These are phyloP conservation scores for Pholis gunnellus DNA, from an alignment of 2,113 vertebrate genomes.

Conservation along the genomic window DNA sequence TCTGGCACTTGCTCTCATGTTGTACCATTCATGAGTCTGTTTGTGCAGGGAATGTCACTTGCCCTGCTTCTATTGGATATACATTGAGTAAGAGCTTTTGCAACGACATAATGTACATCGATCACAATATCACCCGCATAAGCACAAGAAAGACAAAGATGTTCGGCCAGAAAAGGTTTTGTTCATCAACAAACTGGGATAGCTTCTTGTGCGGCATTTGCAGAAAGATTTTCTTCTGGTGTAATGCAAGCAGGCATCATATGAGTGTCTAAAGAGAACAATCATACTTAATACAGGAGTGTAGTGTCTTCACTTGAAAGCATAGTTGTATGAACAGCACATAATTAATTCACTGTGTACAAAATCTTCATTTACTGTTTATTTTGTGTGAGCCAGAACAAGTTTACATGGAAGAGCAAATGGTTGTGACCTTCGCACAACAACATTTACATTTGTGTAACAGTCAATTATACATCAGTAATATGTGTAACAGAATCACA, in stretches of 20 bases:
- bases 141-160: not conserved
- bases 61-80: not conserved
- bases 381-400: too few species aligned
- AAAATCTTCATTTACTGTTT: not conserved
- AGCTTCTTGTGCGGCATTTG: not conserved
- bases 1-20: conserved; percentile 3
- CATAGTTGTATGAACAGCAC: not conserved
- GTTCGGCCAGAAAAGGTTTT: not conserved
- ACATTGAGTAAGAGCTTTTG: not conserved
- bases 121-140: not conserved
- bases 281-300: not conserved
- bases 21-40: not conserved
- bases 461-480: too few species aligned
- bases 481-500: too few species aligned
- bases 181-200: not conserved
- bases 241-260: not conserved
- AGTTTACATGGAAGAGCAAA: too few species aligned
- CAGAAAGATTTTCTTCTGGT: not conserved
- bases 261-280: too few species aligned
- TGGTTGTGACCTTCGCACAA: too few species aligned
- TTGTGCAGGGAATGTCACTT: not conserved
- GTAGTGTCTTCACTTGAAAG: not conserved
- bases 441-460: too few species aligned
- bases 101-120: not conserved
- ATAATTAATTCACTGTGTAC: not conserved